These are phyloP conservation scores for Bedellia somnulentella DNA, from an alignment of 2,888 invertebrate species.

Conservation along the genomic window DNA sequence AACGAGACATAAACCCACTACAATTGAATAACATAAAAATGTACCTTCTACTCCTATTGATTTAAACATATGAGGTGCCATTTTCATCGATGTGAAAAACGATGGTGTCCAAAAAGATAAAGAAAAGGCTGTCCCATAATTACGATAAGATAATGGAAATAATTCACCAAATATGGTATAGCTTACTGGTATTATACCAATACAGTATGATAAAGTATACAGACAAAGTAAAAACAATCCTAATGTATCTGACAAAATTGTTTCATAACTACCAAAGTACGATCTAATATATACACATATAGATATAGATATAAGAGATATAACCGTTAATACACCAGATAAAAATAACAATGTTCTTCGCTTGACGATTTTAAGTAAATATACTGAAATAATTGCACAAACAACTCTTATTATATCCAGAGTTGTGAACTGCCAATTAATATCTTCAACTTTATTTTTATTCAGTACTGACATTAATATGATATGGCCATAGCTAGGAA, in stretches of 20 bases:
- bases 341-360: constrained; percentile 1
- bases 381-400: neutral
- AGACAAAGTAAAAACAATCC: neutral
- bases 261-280: neutral
- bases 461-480: neutral
- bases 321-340: neutral
- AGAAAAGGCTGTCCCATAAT: constrained; percentile 7
- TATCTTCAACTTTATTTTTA: neutral
- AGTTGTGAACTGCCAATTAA: constrained; percentile 1
- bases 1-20: neutral
- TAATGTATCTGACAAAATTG: neutral
- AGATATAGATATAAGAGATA: neutral
- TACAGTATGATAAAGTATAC: constrained; percentile 1
- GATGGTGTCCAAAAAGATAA: constrained; percentile 5
- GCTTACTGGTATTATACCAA: constrained; percentile 13
- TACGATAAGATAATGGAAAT: constrained; percentile 15
- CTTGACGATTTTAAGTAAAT: constrained; percentile 1
- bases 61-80: constrained; percentile 14
- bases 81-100: constrained; percentile 16
- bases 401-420: neutral
- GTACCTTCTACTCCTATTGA: constrained; percentile 15
- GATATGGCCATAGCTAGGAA: constrained; percentile 13
- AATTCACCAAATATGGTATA: constrained; percentile 15
- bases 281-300: neutral
- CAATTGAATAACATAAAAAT: constrained; percentile 3